A percentile compares a stretch with the other conserved stretches of the same genome.
Conservation (phyloP, 2,888 invertebrate genomes). For the Coelinius sp. region DNA sequence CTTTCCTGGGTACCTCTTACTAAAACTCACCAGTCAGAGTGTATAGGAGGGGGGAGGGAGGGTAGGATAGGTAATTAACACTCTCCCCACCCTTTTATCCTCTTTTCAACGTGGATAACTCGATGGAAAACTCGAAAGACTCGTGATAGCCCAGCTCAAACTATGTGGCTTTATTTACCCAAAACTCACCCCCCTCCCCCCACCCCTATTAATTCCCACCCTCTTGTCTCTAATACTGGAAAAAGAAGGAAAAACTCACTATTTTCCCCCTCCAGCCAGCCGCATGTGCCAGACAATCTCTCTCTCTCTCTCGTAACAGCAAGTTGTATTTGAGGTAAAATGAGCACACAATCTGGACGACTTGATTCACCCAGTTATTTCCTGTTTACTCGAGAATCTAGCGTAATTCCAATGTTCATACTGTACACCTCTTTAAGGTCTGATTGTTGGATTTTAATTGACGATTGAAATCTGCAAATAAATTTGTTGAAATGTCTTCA, state of each 20-base stretch:
- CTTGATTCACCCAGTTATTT: conserved; percentile 45
- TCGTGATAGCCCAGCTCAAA: conserved; percentile 55
- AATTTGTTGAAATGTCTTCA: not conserved
- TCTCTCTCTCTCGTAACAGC: conserved; percentile 48
- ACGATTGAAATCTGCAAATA: not conserved
- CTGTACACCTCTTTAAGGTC: not conserved
- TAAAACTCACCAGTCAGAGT: conserved; percentile 31
- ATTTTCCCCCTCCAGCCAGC: not conserved
- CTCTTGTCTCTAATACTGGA: conserved; percentile 5
- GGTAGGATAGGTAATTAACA: conserved; percentile 64
- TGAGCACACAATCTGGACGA: conserved; percentile 46
- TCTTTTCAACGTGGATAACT: conserved; percentile 54
- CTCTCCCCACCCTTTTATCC: conserved; percentile 51
- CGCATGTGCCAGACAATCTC: conserved; percentile 16
- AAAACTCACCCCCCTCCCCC: conserved; percentile 13
- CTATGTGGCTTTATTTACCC: conserved; percentile 20
- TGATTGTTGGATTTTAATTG: conserved; percentile 15
- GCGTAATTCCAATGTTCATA: conserved; percentile 2
- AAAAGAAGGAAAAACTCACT: not conserved
- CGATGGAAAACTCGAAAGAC: conserved; percentile 65
- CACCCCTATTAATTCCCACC: conserved; percentile 24
- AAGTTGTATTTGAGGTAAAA: conserved; percentile 59
- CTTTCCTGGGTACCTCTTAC: conserved; percentile 51
- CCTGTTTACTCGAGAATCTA: conserved; percentile 44
- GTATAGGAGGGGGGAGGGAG: conserved; percentile 12